phyloP scores from a whole-genome alignment of 2,888 invertebrate species.

The Dolichomitus sp. region DNA sequence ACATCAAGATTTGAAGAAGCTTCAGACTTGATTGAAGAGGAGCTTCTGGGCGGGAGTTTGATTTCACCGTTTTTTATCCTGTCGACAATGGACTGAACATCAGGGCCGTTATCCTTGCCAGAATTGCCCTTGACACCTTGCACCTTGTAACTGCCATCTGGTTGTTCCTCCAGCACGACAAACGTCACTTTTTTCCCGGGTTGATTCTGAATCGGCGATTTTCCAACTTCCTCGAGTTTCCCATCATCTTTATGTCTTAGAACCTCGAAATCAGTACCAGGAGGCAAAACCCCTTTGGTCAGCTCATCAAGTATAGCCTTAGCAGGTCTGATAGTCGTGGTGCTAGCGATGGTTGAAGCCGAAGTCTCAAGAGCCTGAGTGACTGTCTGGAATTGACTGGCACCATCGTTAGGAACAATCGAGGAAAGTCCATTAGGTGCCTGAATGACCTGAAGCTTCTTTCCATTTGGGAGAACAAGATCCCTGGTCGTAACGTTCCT shows the following conservation, averaged over 20 bases:
- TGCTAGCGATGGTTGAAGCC: constrained; percentile 85
- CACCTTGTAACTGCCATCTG: constrained; percentile 94
- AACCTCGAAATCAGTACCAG: constrained; percentile 93
- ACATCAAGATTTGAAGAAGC: constrained; percentile 62
- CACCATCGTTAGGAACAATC: constrained; percentile 73
- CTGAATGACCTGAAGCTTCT: constrained; percentile 89
- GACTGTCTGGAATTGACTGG: constrained; percentile 71
- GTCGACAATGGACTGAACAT: constrained; percentile 93
- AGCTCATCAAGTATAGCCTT: constrained; percentile 91
- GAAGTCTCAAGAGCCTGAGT: constrained; percentile 81
- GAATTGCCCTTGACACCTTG: constrained; percentile 93
- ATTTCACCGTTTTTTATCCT: constrained; percentile 94
- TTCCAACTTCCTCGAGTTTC: constrained; percentile 90
- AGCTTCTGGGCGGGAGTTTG: constrained; percentile 90
- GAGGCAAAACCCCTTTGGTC: constrained; percentile 93
- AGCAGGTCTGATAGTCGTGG: constrained; percentile 89
- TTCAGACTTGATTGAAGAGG: constrained; percentile 81
- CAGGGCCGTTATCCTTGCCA: constrained; percentile 89
- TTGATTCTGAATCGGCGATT: constrained; percentile 88
- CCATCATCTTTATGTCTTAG: constrained; percentile 92
- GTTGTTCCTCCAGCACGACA: constrained; percentile 94
- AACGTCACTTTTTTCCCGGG: constrained; percentile 94
- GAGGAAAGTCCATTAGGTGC: constrained; percentile 77
- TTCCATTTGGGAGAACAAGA: constrained; percentile 91
- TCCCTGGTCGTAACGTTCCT: constrained; percentile 92